phyloP scores from a whole-genome alignment of 2,797 vertebrate species.

The Ataeniobius toweri region DNA sequence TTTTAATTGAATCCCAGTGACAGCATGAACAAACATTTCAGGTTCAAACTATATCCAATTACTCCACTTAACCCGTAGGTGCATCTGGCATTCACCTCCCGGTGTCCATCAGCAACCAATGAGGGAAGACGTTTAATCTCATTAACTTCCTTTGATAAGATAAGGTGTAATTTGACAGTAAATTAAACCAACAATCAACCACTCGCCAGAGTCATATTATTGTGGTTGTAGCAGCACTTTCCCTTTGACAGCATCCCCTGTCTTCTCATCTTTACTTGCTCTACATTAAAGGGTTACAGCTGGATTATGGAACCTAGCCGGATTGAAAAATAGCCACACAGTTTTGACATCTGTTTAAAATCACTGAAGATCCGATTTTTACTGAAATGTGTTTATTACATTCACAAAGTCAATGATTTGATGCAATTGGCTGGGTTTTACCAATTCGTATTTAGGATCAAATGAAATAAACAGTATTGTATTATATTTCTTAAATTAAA shows the following conservation, averaged over 20 bases:
- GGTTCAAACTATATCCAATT: slow-evolving; percentile 53
- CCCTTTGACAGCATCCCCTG: background rate
- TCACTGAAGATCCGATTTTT: background rate
- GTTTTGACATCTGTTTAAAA: slow-evolving; percentile 10
- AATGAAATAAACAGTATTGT: background rate
- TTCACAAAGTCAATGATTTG: background rate
- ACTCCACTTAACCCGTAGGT: slow-evolving; percentile 52
- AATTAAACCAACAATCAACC: slow-evolving; percentile 41
- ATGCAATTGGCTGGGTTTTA: background rate
- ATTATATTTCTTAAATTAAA: background rate
- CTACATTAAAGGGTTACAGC: background rate
- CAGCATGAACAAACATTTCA: slow-evolving; percentile 26
- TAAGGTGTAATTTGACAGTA: slow-evolving; percentile 37
- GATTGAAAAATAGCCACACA: background rate
- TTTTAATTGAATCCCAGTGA: slow-evolving; percentile 42
- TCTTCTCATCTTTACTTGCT: slow-evolving; percentile 12
- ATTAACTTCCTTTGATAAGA: slow-evolving; percentile 49
- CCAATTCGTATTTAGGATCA: background rate
- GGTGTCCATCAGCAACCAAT: slow-evolving; percentile 23
- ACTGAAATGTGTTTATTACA: background rate
- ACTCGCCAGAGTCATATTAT: slow-evolving; percentile 19
- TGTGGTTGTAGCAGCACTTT: slow-evolving; percentile 14
- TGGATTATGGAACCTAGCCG: slow-evolving; percentile 13
- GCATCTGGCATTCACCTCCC: slow-evolving; percentile 46
- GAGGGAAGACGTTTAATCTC: slow-evolving; percentile 36